Base-by-base conservation (phyloP, 2,888 invertebrate species). In the Andrena fulva region DNA sequence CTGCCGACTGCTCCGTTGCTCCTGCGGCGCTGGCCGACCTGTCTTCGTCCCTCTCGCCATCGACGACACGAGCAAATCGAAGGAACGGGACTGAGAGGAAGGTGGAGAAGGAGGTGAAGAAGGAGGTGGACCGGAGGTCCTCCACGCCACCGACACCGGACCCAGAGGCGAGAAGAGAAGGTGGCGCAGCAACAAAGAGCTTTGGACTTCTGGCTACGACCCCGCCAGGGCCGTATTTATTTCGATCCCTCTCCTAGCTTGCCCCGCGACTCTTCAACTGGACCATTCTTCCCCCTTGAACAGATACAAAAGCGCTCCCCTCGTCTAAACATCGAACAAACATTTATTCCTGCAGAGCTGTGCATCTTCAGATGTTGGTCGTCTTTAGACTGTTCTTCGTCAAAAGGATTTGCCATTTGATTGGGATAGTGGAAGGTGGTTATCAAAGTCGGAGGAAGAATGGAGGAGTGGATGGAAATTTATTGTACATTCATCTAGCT, bases 131-230 rank as follows among this genome's bases (percentile, higher is more conserved):
- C 81, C 87, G 87, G 88, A 89, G 90, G 89, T 90, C 91, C 87
- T 90, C 90, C 87, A 85, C 88, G 86, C 86, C 88, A 88, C 85
- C 89, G 86, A 89, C 89, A 89, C 86, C 27, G 87, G 89, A 89
- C 91, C 89, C 88, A 87, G 89, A 92, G 92, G 92, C 92, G 92
- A 92, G 92, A 92, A 92, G 91, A 91, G 92, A 91, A 92, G 92
- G 92, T 92, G 92, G 92, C 91, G 91, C 91, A 91, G 91, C 92
- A 92, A 92, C 92, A 92, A 91, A 92, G 92, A 92, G 91, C 91
- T 91, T 92, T 90, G 85, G 91, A 92, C 92, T 91, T 91, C 92
- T 92, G 91, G 89, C 90, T 88, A 86, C 87, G 88, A 78, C 70
- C 85, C 84, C 80, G 77, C 83, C 92, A 91, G 92, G 91, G 91